Percentiles rank a stretch among this genome's conserved stretches.
These are phyloP conservation scores for Semnornis frantzii DNA, from an alignment of 2,113 vertebrate genomes.

Conservation along the genomic window DNA sequence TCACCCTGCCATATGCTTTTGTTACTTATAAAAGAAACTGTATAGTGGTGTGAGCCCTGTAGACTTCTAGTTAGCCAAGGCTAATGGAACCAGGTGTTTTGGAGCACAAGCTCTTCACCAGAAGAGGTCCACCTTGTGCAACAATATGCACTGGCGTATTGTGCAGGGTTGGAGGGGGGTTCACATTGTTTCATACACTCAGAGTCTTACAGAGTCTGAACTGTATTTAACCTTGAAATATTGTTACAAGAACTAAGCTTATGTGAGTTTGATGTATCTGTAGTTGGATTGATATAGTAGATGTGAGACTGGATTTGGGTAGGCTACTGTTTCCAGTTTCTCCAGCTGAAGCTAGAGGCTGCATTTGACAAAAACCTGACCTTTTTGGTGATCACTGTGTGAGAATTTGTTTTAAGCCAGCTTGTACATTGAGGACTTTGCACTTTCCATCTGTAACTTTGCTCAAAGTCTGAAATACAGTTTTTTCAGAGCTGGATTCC, in stretches of 20 bases:
- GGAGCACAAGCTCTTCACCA: slow-evolving; percentile 13
- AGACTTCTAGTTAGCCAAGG: background rate
- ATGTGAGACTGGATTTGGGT: background rate
- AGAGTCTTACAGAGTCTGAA: rapidly evolving
- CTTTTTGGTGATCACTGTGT: background rate
- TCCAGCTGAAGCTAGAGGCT: background rate
- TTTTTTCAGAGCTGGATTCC: background rate
- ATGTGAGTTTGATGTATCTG: rapidly evolving
- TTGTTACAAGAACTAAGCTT: background rate
- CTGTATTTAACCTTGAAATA: background rate
- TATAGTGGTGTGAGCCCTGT: background rate
- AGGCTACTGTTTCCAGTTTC: background rate
- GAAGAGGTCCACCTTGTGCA: slow-evolving; percentile 60
- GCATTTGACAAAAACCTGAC: background rate
- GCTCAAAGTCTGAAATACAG: background rate
- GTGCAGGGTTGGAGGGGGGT: background rate
- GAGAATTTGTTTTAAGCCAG: background rate
- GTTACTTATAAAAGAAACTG: background rate
- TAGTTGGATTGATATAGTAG: background rate
- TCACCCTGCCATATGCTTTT: background rate
- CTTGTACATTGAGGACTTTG: background rate
- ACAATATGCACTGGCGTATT: background rate
- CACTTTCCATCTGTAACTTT: background rate
- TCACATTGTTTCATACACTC: background rate
- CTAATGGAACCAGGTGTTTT: background rate